Evolutionary conservation across 2,113 vertebrate genomes (phyloP), one percentile per base, ranked within the genome.

Genomic region (Coryphaenoides rupestris): DNA sequence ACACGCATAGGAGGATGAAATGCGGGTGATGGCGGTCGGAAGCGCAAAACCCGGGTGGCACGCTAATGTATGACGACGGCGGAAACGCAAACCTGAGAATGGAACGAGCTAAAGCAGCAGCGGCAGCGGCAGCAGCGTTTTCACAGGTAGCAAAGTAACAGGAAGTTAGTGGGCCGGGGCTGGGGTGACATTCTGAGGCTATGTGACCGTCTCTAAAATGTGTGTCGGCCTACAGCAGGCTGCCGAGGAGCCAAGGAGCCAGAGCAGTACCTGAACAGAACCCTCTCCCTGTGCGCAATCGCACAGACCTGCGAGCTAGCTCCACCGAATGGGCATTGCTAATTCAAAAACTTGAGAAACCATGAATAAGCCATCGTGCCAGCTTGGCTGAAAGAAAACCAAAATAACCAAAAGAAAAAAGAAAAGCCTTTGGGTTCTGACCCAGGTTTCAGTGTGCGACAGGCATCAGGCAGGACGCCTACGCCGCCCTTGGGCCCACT

Each of bases 1-100:
- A 65, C n/a, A n/a, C n/a, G n/a, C n/a, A n/a, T n/a, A 60, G 69
- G 65, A 66, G 78, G 68, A 76, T 62, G 72, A 69, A 75, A 60
- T 63, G 33, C 70, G 61, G 62, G 40, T 50, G 75, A 68, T 19
- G n/a, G n/a, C n/a, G n/a, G 57, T 45, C 0, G 63, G 69, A 77
- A 74, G 78, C 66, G 2, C 5, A 71, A 61, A 50, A 46, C 7
- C 21, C 62, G 55, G 40, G 23, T 33, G 21, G 7, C 26, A 54
- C 56, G n/a, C n/a, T n/a, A n/a, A n/a, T n/a, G n/a, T n/a, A n/a
- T 62, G 63, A 75, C 46, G 67, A 71, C 21, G 0, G 58, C 40
- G 45, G 49, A 5, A 14, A 40, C 33, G 6, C 7, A 9, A 40
- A 12, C 33, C 6, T 33, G 28, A 1, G 4, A 33, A 9, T 9